A percentile compares a stretch with the other conserved stretches of the same genome.
phyloP scores from a whole-genome alignment of 2,113 vertebrate genomes.

The Sinosuthora webbiana region DNA sequence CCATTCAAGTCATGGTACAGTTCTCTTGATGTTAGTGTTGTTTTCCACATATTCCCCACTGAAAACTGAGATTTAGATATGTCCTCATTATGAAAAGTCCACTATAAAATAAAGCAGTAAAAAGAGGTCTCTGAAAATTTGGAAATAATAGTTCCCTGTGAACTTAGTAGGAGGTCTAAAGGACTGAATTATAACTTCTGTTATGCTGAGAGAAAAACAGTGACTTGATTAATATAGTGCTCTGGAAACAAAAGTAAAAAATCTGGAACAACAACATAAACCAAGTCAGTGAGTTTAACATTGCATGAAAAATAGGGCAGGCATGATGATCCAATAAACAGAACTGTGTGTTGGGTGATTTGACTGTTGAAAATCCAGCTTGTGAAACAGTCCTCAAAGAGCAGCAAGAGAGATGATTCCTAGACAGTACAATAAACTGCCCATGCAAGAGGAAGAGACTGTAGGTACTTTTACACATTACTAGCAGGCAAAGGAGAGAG shows the following conservation, averaged over 20 bases:
- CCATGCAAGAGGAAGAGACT: not conserved
- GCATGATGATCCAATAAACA: not conserved
- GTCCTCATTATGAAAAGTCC: not conserved
- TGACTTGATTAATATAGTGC: not conserved
- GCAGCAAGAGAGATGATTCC: not conserved
- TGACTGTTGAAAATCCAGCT: not conserved
- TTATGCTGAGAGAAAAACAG: not conserved
- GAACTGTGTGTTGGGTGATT: not conserved
- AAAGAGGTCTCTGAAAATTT: not conserved
- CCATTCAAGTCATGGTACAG: not conserved
- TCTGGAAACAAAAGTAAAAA: conserved; percentile 7
- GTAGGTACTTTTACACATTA: not conserved
- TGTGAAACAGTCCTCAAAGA: not conserved
- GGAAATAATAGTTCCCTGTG: not conserved
- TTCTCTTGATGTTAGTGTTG: not conserved
- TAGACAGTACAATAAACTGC: not conserved
- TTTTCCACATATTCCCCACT: not conserved
- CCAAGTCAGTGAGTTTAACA: not conserved
- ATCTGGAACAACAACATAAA: not conserved
- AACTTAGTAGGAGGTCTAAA: not conserved
- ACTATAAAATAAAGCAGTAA: not conserved
- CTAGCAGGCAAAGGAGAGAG: not conserved
- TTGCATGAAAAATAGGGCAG: not conserved
- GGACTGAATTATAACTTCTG: not conserved
- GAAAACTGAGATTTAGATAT: not conserved